A percentile compares a stretch with the other conserved stretches of the same genome.
phyloP scores from a whole-genome alignment of 2,113 vertebrate genomes.

The Pseudorectes ferrugineus region DNA sequence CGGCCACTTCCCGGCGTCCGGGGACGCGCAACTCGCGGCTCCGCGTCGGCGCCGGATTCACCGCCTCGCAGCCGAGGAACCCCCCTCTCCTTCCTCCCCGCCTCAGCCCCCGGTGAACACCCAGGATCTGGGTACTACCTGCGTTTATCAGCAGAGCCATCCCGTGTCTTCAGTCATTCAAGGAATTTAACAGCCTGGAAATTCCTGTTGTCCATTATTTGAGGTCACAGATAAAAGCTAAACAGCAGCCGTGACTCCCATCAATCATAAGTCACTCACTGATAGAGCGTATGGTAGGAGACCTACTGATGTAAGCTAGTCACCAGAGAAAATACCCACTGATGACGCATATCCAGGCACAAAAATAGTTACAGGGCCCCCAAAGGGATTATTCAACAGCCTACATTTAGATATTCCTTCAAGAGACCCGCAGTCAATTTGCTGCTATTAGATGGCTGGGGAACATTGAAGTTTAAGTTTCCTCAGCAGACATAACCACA shows the following conservation, averaged over 20 bases:
- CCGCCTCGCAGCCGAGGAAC: slow-evolving; percentile 59
- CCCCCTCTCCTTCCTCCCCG: slow-evolving; percentile 27
- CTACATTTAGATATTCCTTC: slow-evolving; percentile 91
- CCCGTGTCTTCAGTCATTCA: slow-evolving; percentile 82
- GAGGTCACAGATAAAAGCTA: slow-evolving; percentile 77
- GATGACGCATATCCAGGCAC: slow-evolving; percentile 99
- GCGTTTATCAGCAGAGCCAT: slow-evolving; percentile 74
- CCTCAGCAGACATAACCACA: slow-evolving; percentile 73
- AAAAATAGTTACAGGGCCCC: slow-evolving; percentile 97
- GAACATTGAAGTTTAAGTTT: slow-evolving; percentile 74
- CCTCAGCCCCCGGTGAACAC: slow-evolving; percentile 37
- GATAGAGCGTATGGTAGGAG: slow-evolving; percentile 93
- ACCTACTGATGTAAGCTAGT: slow-evolving; percentile 98
- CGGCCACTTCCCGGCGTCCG: neutral
- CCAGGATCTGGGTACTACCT: slow-evolving; percentile 75
- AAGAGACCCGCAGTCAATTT: slow-evolving; percentile 78
- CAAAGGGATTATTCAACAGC: slow-evolving; percentile 89
- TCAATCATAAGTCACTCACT: slow-evolving; percentile 88
- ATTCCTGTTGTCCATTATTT: slow-evolving; percentile 83
- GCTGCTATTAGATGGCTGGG: slow-evolving; percentile 61
- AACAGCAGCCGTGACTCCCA: slow-evolving; percentile 82
- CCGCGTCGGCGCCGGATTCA: slow-evolving; percentile 2
- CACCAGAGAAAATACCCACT: slow-evolving; percentile 99
- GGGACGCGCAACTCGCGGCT: slow-evolving; percentile 28
- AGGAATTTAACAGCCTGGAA: slow-evolving; percentile 80